These are phyloP conservation scores for Cataglyphis altisquamis DNA, from an alignment of 2,888 invertebrate species.

Conservation along the genomic window DNA sequence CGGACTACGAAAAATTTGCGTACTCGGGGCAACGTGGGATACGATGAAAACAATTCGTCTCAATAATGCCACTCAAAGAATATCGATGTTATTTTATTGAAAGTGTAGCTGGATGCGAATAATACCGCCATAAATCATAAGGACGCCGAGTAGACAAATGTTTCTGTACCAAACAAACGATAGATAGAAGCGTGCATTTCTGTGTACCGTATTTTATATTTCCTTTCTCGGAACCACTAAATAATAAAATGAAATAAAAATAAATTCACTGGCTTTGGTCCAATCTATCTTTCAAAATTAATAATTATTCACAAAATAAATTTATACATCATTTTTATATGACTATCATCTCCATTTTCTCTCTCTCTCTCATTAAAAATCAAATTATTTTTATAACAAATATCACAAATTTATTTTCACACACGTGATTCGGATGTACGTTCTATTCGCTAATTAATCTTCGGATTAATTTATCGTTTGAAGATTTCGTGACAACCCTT, in stretches of 20 bases:
- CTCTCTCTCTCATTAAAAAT: not conserved
- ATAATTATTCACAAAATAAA: not conserved
- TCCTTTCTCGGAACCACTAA: constrained; percentile 20
- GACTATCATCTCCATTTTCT: no score
- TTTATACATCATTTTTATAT: not conserved
- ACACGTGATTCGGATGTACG: not conserved
- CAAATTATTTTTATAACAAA: not conserved
- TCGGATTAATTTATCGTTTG: constrained; percentile 57
- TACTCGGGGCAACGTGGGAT: constrained; percentile 30
- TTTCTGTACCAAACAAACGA: constrained; percentile 31
- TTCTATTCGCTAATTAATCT: constrained; percentile 30
- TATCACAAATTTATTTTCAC: not conserved
- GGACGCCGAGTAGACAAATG: constrained; percentile 47
- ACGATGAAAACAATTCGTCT: constrained; percentile 64
- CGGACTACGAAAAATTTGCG: constrained; percentile 43
- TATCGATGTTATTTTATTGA: constrained; percentile 66
- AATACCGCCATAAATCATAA: constrained; percentile 65
- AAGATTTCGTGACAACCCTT: constrained; percentile 61
- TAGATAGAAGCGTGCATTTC: not conserved
- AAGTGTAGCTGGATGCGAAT: constrained; percentile 50
- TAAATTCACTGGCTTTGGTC: not conserved
- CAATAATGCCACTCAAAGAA: constrained; percentile 52
- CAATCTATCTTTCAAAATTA: not conserved
- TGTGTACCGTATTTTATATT: constrained; percentile 44
- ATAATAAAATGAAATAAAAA: constrained; percentile 13